Conservation (phyloP, 2,888 invertebrate genomes). For the Pelosia muscerda region DNA sequence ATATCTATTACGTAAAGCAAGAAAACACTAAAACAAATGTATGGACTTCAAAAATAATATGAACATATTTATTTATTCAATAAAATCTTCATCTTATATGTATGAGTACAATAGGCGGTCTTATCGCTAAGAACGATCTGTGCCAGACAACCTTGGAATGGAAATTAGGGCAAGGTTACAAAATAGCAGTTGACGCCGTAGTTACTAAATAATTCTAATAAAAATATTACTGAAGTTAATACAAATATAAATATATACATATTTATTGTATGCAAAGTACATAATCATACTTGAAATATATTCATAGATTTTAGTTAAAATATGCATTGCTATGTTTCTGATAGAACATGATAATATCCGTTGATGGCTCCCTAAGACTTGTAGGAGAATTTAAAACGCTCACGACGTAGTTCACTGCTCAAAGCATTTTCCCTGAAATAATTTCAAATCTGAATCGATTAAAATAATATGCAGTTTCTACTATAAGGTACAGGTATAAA, state of each 20-base stretch:
- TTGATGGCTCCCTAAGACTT: no score
- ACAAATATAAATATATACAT: no score
- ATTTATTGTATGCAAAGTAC: background rate
- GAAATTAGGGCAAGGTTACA: background rate
- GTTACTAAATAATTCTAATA: background rate
- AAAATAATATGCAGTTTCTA: no score
- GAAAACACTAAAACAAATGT: background rate
- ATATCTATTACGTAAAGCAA: background rate
- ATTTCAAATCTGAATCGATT: no score
- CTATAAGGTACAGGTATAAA: no score
- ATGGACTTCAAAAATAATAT: background rate
- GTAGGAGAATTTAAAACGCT: no score
- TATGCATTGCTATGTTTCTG: background rate
- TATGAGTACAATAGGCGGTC: slow-evolving; percentile 1
- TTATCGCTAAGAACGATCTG: slow-evolving; percentile 1
- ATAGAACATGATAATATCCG: no score
- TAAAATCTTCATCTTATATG: slow-evolving; percentile 2
- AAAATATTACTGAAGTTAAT: no score
- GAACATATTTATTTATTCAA: slow-evolving; percentile 4
- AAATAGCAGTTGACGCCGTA: background rate
- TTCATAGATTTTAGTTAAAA: background rate
- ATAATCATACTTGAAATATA: background rate
- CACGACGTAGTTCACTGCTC: no score
- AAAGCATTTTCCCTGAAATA: no score
- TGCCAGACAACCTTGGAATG: slow-evolving; percentile 4